Base-by-base conservation (phyloP, 2,888 invertebrate genomes). In the Perithous albicinctus region DNA sequence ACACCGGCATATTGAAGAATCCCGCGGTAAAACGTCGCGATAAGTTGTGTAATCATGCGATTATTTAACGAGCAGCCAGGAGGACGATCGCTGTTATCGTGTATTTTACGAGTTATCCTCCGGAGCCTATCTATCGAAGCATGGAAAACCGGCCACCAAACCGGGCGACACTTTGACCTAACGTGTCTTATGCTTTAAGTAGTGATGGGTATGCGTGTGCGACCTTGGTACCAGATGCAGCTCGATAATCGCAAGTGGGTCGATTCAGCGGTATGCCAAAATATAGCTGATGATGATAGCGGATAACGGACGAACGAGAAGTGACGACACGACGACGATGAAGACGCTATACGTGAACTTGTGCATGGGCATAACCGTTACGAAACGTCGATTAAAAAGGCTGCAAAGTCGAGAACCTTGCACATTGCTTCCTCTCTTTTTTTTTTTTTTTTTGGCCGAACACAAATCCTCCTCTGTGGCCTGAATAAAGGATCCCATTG, bases 11-110 rank as follows among this genome's bases (percentile, higher is more conserved):
- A 20, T n/a, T n/a, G 32, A 10, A 4, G 20, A 46, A 10, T 51
- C 63, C 38, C 26, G 56, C 38, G 82, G 64, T 66, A 70, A 69
- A 29, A 35, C 38, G 51, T 51, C 73, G 73, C 72, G 66, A 72
- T 80, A 63, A 59, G 43, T 80, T 73, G 74, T 67, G 75, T 69
- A 78, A 83, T 83, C 82, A 61, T 82, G 48, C 73, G 48, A 78
- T 78, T 73, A 72, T 83, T 77, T 73, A 69, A 81, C 61, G 54
- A 69, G 51, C 54, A 7, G 18, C 18, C 56, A 8, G 15, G 41
- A 23, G 12, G 41, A 70, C 18, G 70, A 70, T 43, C 29, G 12
- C 38, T 26, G 41, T 29, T 29, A 32, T 29, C 29, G 12, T 2
- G 15, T 2, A 23, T 12, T 26, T 23, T 26, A 35, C 38, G 54